Base-by-base conservation (phyloP, 1,140 invertebrate genomes). In the Kradibia gibbosae region DNA sequence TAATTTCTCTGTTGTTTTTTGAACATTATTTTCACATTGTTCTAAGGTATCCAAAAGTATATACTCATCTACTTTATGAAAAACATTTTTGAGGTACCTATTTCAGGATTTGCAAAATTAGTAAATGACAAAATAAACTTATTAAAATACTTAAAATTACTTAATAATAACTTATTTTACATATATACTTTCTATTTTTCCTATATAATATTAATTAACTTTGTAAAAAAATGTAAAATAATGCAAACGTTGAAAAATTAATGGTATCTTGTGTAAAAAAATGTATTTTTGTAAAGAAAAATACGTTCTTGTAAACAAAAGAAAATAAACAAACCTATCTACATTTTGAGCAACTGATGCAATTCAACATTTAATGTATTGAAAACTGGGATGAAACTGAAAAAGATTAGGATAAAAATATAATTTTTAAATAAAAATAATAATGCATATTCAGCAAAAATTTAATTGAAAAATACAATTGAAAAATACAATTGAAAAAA, bases 21-120 rank as follows among this genome's bases (percentile, higher is more conserved):
- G 95, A 4, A 97, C 96, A 90, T 97, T 97, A 86, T 97, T 97
- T 83, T 97, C 96, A 84, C 95, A 95, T 88, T 95, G 96, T 78
- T 94, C 94, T 45, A 98, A 89, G 77, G 97, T 92, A 88, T 98
- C 96, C 70, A 97, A 91, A 13, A 98, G 94, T 39, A 97, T 89
- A n/a, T 95, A 96, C 89, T 97, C 96, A 84, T 98, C 96, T 0
- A 95, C 96, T 90, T 96, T 96, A n/a, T 96, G 96, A 90, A 97
- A 98, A 85, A 97, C 93, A 87, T 95, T 96, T 90, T 98, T 98
- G 92, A 98, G 93, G 90, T 97, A 98, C 92, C 96, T 97, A 90
- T 22, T 39, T 17, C n/a, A 70, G 20, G 57, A 48, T 31, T 20
- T 65, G 20, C 22, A 31, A 62, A 75, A 76, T 50, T 77, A 31